Conservation (phyloP, 2,113 vertebrate genomes). For the Brachypteracias leptosomus region DNA sequence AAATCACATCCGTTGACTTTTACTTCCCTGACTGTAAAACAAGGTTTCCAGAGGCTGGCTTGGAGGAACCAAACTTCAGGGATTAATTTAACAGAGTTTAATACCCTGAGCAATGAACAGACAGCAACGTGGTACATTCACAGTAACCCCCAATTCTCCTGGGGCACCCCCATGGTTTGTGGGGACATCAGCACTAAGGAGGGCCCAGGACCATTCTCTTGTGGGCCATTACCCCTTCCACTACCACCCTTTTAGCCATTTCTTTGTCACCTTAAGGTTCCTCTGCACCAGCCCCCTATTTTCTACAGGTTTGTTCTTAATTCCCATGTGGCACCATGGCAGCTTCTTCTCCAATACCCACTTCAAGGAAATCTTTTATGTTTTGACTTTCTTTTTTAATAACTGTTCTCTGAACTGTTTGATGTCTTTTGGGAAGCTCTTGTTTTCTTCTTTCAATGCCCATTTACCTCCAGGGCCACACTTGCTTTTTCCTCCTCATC, state of each 20-base stretch:
- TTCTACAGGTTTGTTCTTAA: neutral
- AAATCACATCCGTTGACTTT: neutral
- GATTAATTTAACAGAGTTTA: neutral
- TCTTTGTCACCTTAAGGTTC: neutral
- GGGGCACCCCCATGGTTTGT: neutral
- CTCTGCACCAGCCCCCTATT: neutral
- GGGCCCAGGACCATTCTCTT: neutral
- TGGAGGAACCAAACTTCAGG: neutral
- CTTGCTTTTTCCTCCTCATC: neutral
- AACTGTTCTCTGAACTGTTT: neutral
- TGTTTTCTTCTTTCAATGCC: neutral
- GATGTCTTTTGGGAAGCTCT: neutral
- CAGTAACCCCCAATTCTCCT: neutral
- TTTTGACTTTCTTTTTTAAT: neutral
- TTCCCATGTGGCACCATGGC: neutral
- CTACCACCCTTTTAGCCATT: neutral
- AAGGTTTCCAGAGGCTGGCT: neutral
- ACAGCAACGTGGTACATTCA: too few relatives aligned
- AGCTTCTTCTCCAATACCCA: neutral
- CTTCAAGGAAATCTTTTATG: neutral
- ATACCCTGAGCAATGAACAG: neutral
- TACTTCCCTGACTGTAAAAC: neutral
- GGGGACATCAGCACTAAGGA: neutral
- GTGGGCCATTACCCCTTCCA: rapidly evolving
- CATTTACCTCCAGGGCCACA: neutral